Conservation (phyloP, 2,113 vertebrate genomes). For the Myotis davidii region DNA sequence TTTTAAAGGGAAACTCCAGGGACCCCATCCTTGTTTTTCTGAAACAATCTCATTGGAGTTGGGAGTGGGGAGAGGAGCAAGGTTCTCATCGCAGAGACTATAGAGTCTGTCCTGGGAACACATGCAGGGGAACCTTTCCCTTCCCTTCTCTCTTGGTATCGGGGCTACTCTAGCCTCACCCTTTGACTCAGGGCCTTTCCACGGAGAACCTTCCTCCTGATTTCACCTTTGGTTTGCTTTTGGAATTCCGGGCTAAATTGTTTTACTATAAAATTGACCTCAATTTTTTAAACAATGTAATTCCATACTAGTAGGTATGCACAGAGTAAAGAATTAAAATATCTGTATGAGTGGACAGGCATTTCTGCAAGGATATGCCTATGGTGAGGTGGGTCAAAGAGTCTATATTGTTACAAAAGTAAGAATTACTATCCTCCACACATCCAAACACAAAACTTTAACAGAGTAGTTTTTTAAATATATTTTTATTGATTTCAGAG, state of each 20-base stretch:
- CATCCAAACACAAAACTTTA: neutral
- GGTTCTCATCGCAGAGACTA: neutral
- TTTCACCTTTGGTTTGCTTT: constrained; percentile 49
- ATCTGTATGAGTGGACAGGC: neutral
- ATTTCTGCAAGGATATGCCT: neutral
- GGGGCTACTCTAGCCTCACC: neutral
- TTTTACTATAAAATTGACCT: constrained; percentile 32
- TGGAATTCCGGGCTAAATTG: neutral
- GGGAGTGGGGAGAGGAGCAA: neutral
- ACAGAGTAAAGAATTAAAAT: constrained; percentile 38
- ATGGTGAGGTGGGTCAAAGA: neutral
- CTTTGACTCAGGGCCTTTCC: neutral
- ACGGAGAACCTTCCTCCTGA: neutral
- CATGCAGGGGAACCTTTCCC: neutral
- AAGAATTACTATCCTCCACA: neutral
- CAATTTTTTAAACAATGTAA: constrained; percentile 33
- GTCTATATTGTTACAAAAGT: constrained; percentile 2
- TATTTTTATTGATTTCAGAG: too few species aligned
- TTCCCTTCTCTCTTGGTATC: neutral
- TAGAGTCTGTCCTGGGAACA: neutral
- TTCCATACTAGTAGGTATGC: neutral
- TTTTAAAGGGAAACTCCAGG: neutral
- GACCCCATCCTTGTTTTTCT: neutral
- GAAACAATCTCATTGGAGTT: neutral
- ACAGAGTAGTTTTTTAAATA: neutral